Conservation (phyloP, 2,113 vertebrate species). For the Speoplatyrhinus poulsoni region DNA sequence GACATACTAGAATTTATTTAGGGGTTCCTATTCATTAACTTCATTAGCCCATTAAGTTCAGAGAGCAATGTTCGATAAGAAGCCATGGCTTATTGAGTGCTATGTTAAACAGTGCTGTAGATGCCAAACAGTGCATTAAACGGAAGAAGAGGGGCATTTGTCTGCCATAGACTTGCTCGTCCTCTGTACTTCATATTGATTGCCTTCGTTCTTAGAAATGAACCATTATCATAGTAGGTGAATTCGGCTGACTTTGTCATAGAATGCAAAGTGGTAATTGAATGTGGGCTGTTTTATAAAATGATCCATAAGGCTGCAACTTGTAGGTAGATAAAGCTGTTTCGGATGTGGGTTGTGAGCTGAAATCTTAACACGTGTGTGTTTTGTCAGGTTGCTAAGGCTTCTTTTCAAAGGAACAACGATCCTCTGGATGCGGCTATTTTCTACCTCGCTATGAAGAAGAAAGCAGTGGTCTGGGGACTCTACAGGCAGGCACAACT, state of each 20-base stretch:
- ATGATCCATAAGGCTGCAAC: conserved; percentile 32
- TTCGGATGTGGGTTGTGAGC: conserved; percentile 1
- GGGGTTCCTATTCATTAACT: not conserved
- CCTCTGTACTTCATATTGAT: not conserved
- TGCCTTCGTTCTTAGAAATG: conserved; percentile 18
- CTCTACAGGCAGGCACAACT: conserved; percentile 85
- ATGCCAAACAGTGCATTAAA: not conserved
- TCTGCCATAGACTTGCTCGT: conserved; percentile 5
- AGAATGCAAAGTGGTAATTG: conserved; percentile 3
- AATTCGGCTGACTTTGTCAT: conserved; percentile 15
- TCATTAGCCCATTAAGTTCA: not conserved
- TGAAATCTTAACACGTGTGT: conserved; percentile 16
- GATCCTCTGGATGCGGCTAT: conserved; percentile 95
- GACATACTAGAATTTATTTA: not conserved
- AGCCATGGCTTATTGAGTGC: not conserved
- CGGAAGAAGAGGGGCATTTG: not conserved
- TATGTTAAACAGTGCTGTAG: not conserved
- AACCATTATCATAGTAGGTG: conserved; percentile 4
- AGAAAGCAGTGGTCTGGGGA: conserved; percentile 97
- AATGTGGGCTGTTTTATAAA: conserved; percentile 7
- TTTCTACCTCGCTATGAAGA: conserved; percentile 96
- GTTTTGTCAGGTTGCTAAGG: conserved; percentile 88
- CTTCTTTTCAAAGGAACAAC: conserved; percentile 89
- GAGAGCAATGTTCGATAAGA: not conserved
- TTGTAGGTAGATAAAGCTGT: conserved; percentile 28